phyloP scores from a whole-genome alignment of 2,888 invertebrate genomes.

The Abrostola tripartita region DNA sequence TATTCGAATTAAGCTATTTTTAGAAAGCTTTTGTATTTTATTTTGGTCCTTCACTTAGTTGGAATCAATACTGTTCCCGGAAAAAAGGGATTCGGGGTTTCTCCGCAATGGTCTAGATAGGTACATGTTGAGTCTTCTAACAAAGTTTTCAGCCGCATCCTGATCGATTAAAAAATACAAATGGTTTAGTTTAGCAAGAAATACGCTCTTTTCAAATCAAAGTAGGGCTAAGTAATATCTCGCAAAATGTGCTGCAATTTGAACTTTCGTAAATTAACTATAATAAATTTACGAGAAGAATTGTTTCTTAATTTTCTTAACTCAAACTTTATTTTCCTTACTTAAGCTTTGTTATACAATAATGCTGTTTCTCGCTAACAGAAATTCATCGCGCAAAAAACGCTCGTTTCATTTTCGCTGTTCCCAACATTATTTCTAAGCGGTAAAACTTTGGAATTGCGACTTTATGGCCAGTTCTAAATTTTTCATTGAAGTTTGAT shows the following conservation, averaged over 20 bases:
- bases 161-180: no score
- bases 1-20: slow-evolving; percentile 48
- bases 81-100: background rate
- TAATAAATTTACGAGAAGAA: slow-evolving; percentile 31
- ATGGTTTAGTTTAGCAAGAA: background rate
- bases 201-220: background rate
- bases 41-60: slow-evolving; percentile 23
- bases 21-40: slow-evolving; percentile 20
- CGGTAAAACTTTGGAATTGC: slow-evolving; percentile 55
- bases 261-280: slow-evolving; percentile 12
- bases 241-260: slow-evolving; percentile 30
- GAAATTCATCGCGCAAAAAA: slow-evolving; percentile 52
- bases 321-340: slow-evolving; percentile 18
- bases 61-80: background rate
- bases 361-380: slow-evolving; percentile 37
- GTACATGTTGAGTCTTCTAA: no score
- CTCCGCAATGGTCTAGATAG: no score
- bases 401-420: slow-evolving; percentile 51
- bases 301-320: slow-evolving; percentile 47
- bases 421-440: slow-evolving; percentile 55
- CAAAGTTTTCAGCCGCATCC: no score
- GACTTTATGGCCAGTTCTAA: slow-evolving; percentile 58
- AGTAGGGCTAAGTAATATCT: slow-evolving; percentile 6
- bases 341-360: slow-evolving; percentile 16
- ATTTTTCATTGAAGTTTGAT: slow-evolving; percentile 64